Evolutionary conservation across 1,140 invertebrate genomes (phyloP).

Genomic region (Papilio glaucus): DNA sequence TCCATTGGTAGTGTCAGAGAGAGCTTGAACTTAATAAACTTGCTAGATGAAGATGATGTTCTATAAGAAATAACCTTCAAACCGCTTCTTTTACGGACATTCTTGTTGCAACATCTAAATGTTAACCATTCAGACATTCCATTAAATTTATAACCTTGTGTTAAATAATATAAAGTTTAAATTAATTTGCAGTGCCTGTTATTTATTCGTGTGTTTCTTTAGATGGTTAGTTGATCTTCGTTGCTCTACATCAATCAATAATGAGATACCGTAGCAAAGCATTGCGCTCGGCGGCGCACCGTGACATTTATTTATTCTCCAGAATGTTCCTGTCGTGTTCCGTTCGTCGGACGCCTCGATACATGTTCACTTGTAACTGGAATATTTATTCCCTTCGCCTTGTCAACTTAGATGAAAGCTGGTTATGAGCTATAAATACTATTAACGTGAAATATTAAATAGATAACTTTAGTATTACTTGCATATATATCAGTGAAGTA

Average conservation of each 20-base stretch:
- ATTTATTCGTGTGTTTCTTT: constrained; percentile 29
- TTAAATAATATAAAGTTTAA: background rate
- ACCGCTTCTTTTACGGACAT: background rate
- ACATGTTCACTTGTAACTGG: constrained; percentile 38
- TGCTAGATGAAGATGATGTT: constrained; percentile 71
- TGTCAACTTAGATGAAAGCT: constrained; percentile 27
- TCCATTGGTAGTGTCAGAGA: constrained; percentile 69
- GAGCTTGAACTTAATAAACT: constrained; percentile 62
- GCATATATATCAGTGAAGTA: background rate
- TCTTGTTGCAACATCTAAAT: background rate
- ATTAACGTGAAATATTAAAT: background rate
- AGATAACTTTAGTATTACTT: background rate
- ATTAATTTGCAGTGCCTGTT: background rate
- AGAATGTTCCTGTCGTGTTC: constrained; percentile 70
- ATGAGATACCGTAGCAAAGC: constrained; percentile 48
- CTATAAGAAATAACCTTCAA: constrained; percentile 37
- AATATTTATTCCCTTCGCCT: constrained; percentile 39
- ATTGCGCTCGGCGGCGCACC: constrained; percentile 49
- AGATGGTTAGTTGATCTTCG: constrained; percentile 49
- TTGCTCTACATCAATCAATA: constrained; percentile 67
- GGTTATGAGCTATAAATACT: constrained; percentile 19
- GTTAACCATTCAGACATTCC: background rate
- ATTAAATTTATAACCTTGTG: constrained; percentile 3
- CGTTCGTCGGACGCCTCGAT: constrained; percentile 43
- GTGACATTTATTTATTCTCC: constrained; percentile 77